Conservation (phyloP, 2,797 vertebrate genomes). For the Morus bassanus region DNA sequence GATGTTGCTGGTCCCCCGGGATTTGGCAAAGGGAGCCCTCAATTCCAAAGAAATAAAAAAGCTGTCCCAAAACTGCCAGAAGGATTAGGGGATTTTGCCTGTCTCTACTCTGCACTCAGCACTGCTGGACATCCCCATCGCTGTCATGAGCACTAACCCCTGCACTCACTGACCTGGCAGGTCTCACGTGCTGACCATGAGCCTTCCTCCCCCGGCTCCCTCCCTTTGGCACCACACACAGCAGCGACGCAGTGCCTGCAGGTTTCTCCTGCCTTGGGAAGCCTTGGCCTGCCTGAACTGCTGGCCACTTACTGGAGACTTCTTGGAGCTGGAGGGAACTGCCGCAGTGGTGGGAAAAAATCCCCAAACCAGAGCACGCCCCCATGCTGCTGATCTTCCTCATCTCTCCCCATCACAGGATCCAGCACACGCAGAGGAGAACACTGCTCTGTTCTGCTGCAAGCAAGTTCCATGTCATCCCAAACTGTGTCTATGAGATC, state of each 20-base stretch:
- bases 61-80: neutral
- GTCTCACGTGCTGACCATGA: neutral
- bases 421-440: neutral
- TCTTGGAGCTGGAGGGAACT: neutral
- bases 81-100: neutral
- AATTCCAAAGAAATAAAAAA: neutral
- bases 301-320: neutral
- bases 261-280: accelerated
- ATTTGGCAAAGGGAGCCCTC: neutral
- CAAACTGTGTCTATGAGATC: neutral
- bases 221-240: neutral
- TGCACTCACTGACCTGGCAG: neutral
- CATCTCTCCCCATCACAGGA: accelerated
- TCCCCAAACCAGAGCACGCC: neutral
- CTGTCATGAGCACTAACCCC: neutral
- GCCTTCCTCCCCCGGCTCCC: neutral
- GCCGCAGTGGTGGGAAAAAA: neutral
- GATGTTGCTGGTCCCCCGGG: neutral
- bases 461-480: neutral
- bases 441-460: neutral
- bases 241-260: accelerated
- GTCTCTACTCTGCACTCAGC: accelerated
- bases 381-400: neutral
- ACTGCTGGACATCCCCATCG: neutral
- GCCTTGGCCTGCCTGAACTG: neutral